Evolutionary conservation across 2,113 vertebrate species (phyloP).

Genomic region (Oceanites oceanicus): DNA sequence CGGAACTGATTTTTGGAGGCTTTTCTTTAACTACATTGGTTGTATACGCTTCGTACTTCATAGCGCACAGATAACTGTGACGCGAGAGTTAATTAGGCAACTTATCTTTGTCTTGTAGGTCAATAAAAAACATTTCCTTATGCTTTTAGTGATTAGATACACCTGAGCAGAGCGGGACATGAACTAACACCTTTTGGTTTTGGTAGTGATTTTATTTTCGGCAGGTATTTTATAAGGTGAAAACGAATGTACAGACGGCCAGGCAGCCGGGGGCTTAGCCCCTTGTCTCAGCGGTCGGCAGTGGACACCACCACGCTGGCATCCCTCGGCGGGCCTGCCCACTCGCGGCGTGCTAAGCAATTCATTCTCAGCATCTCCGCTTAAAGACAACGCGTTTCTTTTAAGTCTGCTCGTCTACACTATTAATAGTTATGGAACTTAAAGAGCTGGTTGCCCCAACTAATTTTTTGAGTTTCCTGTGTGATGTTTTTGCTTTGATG

Average conservation of each 20-base stretch:
- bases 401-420: neutral
- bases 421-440: neutral
- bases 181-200: neutral
- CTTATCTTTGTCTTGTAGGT: neutral
- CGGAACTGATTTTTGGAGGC: neutral
- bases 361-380: neutral
- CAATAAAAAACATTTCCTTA: neutral
- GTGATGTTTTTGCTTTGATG: neutral
- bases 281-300: neutral
- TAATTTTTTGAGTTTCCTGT: neutral
- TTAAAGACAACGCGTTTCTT: neutral
- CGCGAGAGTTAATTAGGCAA: neutral
- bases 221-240: neutral
- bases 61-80: fast-evolving
- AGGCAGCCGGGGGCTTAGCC: fast-evolving
- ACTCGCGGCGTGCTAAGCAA: fast-evolving
- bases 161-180: neutral
- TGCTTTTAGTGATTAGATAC: neutral
- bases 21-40: neutral
- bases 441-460: neutral
- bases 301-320: fast-evolving
- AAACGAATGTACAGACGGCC: fast-evolving
- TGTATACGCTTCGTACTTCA: fast-evolving
- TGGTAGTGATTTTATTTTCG: neutral
- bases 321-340: too few relatives aligned